phyloP scores from a whole-genome alignment of 2,888 invertebrate genomes.

The Leucophenga maculata region DNA sequence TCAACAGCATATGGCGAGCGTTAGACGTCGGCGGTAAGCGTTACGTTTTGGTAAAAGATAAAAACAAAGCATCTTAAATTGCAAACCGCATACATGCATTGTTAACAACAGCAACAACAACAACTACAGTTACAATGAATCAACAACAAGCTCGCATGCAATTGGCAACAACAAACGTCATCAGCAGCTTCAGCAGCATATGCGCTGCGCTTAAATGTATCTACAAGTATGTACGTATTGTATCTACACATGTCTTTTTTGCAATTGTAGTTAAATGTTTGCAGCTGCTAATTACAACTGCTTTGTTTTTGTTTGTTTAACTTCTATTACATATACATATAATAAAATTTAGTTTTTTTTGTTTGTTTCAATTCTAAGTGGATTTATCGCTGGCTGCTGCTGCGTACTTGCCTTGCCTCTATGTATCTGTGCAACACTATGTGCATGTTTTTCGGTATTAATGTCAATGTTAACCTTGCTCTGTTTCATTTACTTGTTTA shows the following conservation, averaged over 20 bases:
- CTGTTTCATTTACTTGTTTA: slow-evolving; percentile 60
- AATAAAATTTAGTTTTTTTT: neutral
- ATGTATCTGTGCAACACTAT: slow-evolving; percentile 1
- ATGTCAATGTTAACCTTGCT: slow-evolving; percentile 65
- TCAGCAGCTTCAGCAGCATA: neutral
- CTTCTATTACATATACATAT: slow-evolving; percentile 7
- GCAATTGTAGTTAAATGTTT: slow-evolving; percentile 52
- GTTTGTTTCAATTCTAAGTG: slow-evolving; percentile 6
- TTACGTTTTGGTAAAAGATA: neutral
- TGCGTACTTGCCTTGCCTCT: neutral
- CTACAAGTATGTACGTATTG: neutral
- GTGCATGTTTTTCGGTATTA: slow-evolving; percentile 53
- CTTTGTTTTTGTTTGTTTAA: slow-evolving; percentile 34
- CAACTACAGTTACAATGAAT: neutral
- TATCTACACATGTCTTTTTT: neutral
- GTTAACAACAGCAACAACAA: neutral
- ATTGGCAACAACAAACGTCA: too few species aligned
- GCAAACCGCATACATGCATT: slow-evolving; percentile 1
- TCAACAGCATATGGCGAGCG: too few species aligned
- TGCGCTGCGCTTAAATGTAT: neutral
- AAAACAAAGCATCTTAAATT: slow-evolving; percentile 6
- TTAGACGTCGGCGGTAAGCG: too few species aligned
- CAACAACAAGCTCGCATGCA: too few species aligned
- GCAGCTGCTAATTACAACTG: slow-evolving; percentile 65
- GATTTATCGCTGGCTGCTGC: slow-evolving; percentile 2